phyloP scores from a whole-genome alignment of 2,888 invertebrate species.

The Hipparchia semele region DNA sequence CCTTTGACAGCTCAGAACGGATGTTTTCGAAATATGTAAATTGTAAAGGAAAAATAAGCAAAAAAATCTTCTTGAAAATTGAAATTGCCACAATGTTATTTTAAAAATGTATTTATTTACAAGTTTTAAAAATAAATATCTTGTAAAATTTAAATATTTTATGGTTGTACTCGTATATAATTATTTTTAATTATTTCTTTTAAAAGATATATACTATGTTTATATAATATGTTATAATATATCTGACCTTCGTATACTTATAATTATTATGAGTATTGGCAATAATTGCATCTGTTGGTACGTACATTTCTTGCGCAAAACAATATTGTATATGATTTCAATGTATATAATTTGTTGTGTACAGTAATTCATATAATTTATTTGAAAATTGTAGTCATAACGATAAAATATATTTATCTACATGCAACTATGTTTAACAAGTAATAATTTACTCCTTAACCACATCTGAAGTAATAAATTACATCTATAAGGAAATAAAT shows the following conservation, averaged over 20 bases:
- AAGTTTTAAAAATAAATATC: no score
- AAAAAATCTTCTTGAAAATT: no score
- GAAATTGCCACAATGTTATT: no score
- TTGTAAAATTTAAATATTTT: no score
- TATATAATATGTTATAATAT: no score
- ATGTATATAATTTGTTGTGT: not conserved
- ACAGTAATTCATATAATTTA: not conserved
- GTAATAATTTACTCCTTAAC: constrained; percentile 6
- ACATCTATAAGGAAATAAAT: constrained; percentile 10
- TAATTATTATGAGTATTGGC: not conserved
- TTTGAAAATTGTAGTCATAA: constrained; percentile 2
- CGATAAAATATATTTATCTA: not conserved
- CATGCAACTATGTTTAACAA: constrained; percentile 2
- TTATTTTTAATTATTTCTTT: no score
- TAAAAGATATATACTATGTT: no score
- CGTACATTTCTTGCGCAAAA: not conserved
- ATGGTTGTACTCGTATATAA: no score
- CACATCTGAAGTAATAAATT: constrained; percentile 5
- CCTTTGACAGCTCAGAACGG: no score
- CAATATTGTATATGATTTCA: not conserved
- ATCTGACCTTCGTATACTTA: not conserved
- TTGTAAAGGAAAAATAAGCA: no score
- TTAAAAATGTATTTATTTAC: no score
- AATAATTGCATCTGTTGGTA: not conserved
- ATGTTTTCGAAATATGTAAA: no score